Percentiles rank a stretch among this genome's conserved stretches.
Evolutionary conservation across 2,797 vertebrate species (phyloP).

Genomic region (Hapalemur alaotrensis): DNA sequence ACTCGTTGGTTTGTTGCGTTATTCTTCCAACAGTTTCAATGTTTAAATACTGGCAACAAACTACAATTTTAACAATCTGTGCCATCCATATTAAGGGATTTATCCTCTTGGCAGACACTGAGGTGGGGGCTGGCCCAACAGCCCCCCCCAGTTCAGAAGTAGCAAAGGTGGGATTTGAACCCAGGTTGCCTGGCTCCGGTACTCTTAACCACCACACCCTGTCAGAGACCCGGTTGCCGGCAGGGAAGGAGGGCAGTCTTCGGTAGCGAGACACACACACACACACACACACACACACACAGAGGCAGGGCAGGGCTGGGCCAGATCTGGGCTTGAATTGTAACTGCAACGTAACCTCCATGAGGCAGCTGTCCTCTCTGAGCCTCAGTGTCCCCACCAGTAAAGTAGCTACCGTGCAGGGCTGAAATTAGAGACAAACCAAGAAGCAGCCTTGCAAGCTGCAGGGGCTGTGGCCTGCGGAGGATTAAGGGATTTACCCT

Average conservation of each 20-base stretch:
- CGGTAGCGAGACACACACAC: background rate
- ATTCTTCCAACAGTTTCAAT: background rate
- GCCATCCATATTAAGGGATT: background rate
- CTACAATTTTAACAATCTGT: background rate
- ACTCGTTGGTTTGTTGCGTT: background rate
- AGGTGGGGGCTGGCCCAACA: background rate
- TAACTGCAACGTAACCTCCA: background rate
- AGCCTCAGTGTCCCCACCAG: background rate
- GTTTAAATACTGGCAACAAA: background rate
- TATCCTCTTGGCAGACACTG: background rate
- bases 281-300: no score
- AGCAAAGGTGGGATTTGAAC: background rate
- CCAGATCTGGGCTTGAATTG: background rate
- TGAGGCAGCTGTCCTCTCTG: background rate
- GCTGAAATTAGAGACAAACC: background rate
- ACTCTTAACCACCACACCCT: background rate
- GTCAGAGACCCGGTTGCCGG: background rate
- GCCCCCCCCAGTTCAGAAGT: background rate
- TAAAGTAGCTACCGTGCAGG: background rate
- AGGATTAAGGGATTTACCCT: constrained; percentile 37
- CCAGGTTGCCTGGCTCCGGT: background rate
- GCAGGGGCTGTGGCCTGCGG: background rate
- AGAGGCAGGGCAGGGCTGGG: background rate
- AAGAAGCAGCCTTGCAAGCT: background rate
- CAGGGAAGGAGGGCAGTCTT: background rate